These are phyloP conservation scores for Bergia sp. DNA, from an alignment of 92 coral and sea anemone species.

Conservation along the genomic window DNA sequence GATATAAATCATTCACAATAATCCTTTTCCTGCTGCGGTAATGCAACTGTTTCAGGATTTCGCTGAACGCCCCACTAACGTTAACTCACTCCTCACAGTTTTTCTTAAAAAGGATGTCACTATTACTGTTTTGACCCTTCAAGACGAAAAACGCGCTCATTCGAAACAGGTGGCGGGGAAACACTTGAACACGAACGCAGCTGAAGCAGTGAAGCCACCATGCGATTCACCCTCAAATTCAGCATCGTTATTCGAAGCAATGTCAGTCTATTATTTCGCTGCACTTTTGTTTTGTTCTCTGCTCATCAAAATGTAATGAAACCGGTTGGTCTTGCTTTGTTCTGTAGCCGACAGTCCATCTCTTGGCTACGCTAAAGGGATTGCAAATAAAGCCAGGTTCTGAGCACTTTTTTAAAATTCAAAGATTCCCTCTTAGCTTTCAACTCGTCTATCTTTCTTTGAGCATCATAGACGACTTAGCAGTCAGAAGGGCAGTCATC, in stretches of 20 bases:
- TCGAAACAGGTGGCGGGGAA: not conserved
- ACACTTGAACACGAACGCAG: not conserved
- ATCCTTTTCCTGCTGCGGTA: no score
- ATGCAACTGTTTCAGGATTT: not conserved
- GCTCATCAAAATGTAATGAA: not conserved
- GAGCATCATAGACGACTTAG: slow-evolving; percentile 23
- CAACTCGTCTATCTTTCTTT: slow-evolving; percentile 19
- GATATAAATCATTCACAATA: no score
- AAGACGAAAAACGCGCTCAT: not conserved
- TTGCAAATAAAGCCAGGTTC: not conserved
- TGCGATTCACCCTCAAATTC: no score
- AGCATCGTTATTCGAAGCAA: no score
- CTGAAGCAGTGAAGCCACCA: no score
- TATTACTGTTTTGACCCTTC: not conserved
- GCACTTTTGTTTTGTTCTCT: not conserved
- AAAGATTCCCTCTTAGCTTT: not conserved
- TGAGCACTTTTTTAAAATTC: not conserved
- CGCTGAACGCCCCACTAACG: not conserved
- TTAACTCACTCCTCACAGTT: not conserved
- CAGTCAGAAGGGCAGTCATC: slow-evolving; percentile 44
- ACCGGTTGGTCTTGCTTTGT: not conserved
- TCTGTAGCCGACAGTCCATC: not conserved
- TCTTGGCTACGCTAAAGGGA: no score
- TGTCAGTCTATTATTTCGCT: not conserved
- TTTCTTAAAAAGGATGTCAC: not conserved